A percentile compares a stretch with the other conserved stretches of the same genome.
These are phyloP conservation scores for Stictocephala bisonia DNA, from an alignment of 2,888 invertebrate genomes.

Conservation along the genomic window DNA sequence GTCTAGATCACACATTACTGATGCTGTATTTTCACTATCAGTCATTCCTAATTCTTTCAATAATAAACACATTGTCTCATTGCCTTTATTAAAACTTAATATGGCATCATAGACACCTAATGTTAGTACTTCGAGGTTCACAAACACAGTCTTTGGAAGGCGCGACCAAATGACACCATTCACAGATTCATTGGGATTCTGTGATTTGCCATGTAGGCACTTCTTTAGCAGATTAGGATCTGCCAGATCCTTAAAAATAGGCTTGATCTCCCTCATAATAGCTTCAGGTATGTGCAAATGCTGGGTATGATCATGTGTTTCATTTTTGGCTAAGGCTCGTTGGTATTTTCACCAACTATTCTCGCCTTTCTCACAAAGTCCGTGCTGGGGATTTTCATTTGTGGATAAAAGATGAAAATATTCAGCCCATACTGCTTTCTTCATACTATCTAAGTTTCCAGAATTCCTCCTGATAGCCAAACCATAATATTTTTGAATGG, in stretches of 20 bases:
- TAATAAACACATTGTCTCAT: background rate
- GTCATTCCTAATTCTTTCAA: background rate
- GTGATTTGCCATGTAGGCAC: constrained; percentile 15
- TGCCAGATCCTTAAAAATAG: background rate
- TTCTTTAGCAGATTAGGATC: background rate
- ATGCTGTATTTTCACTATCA: background rate
- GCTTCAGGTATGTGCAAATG: constrained; percentile 4
- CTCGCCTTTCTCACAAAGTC: background rate
- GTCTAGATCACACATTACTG: background rate
- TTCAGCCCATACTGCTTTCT: constrained; percentile 15
- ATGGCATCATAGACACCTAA: constrained; percentile 26
- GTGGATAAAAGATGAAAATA: constrained; percentile 8
- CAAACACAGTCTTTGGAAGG: constrained; percentile 18
- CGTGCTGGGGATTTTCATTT: constrained; percentile 12
- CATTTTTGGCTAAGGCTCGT: background rate
- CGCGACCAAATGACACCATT: constrained; percentile 31
- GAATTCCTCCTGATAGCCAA: constrained; percentile 25
- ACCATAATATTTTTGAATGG: constrained; percentile 24
- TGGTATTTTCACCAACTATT: constrained; percentile 23
- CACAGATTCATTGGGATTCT: constrained; percentile 25
- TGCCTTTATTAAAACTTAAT: constrained; percentile 10
- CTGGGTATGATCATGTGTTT: background rate
- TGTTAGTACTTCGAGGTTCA: background rate
- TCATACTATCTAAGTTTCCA: background rate
- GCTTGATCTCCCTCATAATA: background rate